These are phyloP conservation scores for Embidobia sp. DNA, from an alignment of 2,888 invertebrate species.

Conservation along the genomic window DNA sequence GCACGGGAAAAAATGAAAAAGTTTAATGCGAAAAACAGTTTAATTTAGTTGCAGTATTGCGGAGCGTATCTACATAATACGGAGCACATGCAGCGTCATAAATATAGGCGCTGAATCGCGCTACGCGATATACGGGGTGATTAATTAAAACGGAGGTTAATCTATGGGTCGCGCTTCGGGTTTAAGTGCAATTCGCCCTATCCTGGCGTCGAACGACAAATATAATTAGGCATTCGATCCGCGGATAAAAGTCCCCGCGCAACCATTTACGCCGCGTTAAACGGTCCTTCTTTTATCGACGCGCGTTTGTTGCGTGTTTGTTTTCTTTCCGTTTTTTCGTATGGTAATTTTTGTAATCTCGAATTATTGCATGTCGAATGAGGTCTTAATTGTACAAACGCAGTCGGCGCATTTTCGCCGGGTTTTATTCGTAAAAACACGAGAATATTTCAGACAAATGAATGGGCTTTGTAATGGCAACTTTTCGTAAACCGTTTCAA, in stretches of 20 bases:
- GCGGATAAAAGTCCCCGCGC: constrained; percentile 27
- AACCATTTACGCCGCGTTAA: too few species aligned
- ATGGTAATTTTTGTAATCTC: constrained; percentile 21
- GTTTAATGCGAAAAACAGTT: constrained; percentile 45
- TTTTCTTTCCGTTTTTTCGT: too few species aligned
- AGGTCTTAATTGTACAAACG: constrained; percentile 13
- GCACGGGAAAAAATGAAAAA: constrained; percentile 29
- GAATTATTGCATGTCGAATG: constrained; percentile 21
- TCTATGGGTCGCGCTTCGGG: constrained; percentile 72
- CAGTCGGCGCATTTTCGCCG: too few species aligned
- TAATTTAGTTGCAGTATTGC: constrained; percentile 26
- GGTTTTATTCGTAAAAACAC: too few species aligned
- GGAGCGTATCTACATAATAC: constrained; percentile 31
- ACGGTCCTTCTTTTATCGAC: constrained; percentile 14
- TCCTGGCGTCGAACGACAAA: constrained; percentile 73
- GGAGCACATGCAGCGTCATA: constrained; percentile 43
- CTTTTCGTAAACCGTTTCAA: too few species aligned
- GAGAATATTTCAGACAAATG: too few species aligned
- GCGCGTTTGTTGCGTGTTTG: too few species aligned
- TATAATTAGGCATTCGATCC: constrained; percentile 54
- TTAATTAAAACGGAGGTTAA: constrained; percentile 78
- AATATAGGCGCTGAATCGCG: constrained; percentile 33
- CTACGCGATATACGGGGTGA: constrained; percentile 68
- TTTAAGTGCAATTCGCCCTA: constrained; percentile 73
- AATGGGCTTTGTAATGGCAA: too few species aligned